These are phyloP conservation scores for Boleophthalmus pectinirostris DNA, from an alignment of 2,113 vertebrate genomes.

Conservation along the genomic window DNA sequence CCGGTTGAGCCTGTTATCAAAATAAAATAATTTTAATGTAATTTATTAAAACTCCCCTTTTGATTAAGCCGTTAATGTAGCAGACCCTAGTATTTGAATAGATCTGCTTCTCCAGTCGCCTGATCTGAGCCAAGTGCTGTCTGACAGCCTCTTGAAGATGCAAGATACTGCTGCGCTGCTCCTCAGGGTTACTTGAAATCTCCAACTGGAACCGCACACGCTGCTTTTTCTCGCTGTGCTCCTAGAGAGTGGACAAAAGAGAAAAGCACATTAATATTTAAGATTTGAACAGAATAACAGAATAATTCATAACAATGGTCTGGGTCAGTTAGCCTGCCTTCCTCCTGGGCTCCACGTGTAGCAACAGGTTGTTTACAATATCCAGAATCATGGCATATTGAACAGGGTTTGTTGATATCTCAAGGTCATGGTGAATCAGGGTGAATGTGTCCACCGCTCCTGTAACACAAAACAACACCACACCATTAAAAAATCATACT, in stretches of 20 bases:
- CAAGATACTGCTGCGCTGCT: slow-evolving; percentile 96
- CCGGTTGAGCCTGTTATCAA: slow-evolving; percentile 82
- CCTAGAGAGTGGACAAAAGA: slow-evolving; percentile 71
- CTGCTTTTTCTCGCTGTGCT: slow-evolving; percentile 98
- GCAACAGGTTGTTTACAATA: slow-evolving; percentile 95
- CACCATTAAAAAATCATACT: not conserved
- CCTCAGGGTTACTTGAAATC: slow-evolving; percentile 97
- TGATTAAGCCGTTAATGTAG: not conserved
- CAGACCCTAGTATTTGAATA: slow-evolving; percentile 92
- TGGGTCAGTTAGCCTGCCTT: slow-evolving; percentile 78
- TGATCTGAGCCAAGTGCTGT: slow-evolving; percentile 93
- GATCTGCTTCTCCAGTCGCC: slow-evolving; percentile 95
- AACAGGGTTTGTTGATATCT: slow-evolving; percentile 97
- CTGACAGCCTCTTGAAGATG: slow-evolving; percentile 94
- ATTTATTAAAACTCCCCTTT: not conserved
- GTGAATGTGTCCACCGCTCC: slow-evolving; percentile 98
- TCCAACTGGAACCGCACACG: slow-evolving; percentile 97
- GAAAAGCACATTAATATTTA: not conserved
- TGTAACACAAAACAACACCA: slow-evolving; percentile 44
- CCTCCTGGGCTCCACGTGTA: slow-evolving; percentile 95
- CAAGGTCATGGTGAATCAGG: slow-evolving; percentile 95
- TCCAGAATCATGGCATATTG: slow-evolving; percentile 99
- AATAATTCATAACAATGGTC: not conserved
- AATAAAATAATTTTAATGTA: not conserved
- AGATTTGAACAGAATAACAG: not conserved